Base-by-base conservation (phyloP, 2,113 vertebrate species). In the Oceanites oceanicus region DNA sequence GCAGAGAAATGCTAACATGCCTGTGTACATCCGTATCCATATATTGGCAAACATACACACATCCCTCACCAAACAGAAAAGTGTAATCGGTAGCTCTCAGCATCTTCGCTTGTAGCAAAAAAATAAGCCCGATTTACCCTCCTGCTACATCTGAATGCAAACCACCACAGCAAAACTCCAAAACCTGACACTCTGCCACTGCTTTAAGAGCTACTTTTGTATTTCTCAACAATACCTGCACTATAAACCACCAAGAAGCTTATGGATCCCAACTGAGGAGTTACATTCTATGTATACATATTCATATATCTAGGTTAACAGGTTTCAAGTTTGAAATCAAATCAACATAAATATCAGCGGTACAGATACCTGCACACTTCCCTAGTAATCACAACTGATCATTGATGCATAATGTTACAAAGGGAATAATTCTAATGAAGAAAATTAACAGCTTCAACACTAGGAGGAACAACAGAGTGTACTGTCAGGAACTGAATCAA, bases 71-170 rank as follows among this genome's bases (percentile, higher is more conserved):
- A 75, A 70, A 70, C 30, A 36, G 11, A 20, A 3, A 32, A 19
- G 17, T 1, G 4, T 4, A 2, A 58, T 9, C 49, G 49, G 42
- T 1, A 74, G 40, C 45, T 85, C 27, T 34, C 22, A 2, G 0
- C 14, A 36, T 4, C 52, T 68, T 52, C 3, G 0, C 44, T 32
- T 21, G 13, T 0, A 74, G 45, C 16, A 59, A 66, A 29, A 17
- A 32, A 76, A 52, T 8, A 18, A 65, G 21, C 7, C 49, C 47
- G 26, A 22, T 76, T 61, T 40, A 71, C 52, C 29, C 53, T 59
- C 22, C n/a, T 80, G 53, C 63, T 61, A 38, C 18, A 73, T 17
- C 1, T 34, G 52, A 75, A 44, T 5, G 36, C 22, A 58, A 85
- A 34, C 13, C 70, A 67, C 40, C 59, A 52, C 14, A 63, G 70